Conservation (phyloP, 2,888 invertebrate species). For the Apeira syringaria region DNA sequence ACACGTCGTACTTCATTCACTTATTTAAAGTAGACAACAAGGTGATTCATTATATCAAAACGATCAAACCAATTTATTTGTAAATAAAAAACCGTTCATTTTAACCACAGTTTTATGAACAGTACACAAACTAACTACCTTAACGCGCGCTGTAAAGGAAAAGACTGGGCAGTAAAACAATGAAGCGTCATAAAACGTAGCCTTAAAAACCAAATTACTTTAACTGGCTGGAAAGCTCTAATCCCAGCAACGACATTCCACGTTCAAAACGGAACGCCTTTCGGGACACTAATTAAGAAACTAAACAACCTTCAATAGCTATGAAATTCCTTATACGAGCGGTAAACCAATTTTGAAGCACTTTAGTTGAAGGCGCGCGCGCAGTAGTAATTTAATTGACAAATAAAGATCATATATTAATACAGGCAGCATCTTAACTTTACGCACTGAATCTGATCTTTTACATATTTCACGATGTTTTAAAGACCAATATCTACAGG, state of each 20-base stretch:
- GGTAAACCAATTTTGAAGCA: conserved; percentile 74
- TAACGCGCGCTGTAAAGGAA: conserved; percentile 29
- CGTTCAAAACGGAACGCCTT: conserved; percentile 52
- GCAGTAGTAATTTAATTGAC: conserved; percentile 66
- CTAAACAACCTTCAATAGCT: conserved; percentile 72
- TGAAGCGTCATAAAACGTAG: conserved; percentile 57
- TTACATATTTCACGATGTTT: too few relatives aligned
- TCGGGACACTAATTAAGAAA: conserved; percentile 70
- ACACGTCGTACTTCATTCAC: conserved; percentile 10
- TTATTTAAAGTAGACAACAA: background rate
- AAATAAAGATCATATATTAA: conserved; percentile 53
- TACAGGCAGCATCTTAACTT: conserved; percentile 8
- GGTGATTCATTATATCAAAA: background rate
- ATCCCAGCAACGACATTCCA: conserved; percentile 54
- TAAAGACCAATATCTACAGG: too few relatives aligned
- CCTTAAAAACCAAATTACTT: conserved; percentile 53
- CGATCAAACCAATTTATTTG: background rate
- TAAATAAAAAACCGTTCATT: too few relatives aligned
- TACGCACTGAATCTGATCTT: too few relatives aligned
- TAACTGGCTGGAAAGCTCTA: conserved; percentile 54
- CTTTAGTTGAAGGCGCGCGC: conserved; percentile 63
- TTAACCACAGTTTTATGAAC: background rate
- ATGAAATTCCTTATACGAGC: conserved; percentile 76
- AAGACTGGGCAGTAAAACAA: conserved; percentile 56
- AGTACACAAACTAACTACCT: conserved; percentile 23